phyloP scores from a whole-genome alignment of 2,113 vertebrate genomes.

The Triplophysa siluroides region DNA sequence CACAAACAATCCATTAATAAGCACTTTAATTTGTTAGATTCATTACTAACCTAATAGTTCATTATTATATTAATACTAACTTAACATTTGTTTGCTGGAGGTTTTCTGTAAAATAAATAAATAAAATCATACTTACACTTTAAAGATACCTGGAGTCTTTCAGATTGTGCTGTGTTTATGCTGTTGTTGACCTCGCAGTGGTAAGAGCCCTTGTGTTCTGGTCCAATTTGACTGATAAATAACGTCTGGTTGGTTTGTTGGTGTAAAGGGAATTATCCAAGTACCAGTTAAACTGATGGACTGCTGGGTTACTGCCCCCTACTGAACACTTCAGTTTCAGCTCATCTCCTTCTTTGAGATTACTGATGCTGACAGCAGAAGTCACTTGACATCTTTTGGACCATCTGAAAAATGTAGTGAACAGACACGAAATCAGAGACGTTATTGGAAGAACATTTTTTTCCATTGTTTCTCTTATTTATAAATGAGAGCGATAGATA shows the following conservation, averaged over 20 bases:
- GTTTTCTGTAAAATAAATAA: no score
- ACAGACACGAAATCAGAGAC: background rate
- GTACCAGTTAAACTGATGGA: background rate
- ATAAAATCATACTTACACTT: constrained; percentile 46
- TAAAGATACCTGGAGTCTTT: background rate
- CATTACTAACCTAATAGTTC: no score
- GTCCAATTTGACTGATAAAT: accelerated
- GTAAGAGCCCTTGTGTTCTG: background rate
- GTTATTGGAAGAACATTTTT: background rate
- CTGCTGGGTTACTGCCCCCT: constrained; percentile 48
- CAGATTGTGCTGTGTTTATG: background rate
- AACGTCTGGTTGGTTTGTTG: accelerated
- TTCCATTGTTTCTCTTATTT: no score
- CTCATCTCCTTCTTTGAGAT: background rate
- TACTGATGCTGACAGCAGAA: accelerated
- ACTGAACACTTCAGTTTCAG: constrained; percentile 56
- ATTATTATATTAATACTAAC: no score
- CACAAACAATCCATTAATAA: no score
- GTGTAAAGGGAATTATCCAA: accelerated
- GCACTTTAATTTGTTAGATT: no score
- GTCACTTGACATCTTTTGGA: constrained; percentile 47
- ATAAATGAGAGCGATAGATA: background rate
- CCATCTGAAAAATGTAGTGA: constrained; percentile 54
- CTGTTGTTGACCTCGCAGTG: constrained; percentile 13
- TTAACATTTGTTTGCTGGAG: no score